phyloP scores from a whole-genome alignment of 2,113 vertebrate genomes.

The Lagopus leucura region DNA sequence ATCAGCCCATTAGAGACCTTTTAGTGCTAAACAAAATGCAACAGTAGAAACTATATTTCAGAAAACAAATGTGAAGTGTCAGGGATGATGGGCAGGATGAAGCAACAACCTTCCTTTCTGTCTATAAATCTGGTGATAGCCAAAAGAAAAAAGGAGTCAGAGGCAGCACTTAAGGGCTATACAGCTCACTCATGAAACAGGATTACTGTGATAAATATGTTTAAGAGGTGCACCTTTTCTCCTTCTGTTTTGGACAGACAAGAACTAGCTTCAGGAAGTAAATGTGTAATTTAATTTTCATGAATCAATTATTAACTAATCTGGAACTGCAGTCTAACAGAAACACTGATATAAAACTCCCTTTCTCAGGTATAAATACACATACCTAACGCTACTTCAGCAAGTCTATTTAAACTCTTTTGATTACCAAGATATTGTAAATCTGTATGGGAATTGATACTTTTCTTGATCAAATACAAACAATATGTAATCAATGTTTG shows the following conservation, averaged over 20 bases:
- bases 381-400: neutral
- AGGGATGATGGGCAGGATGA: neutral
- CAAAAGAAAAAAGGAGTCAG: neutral
- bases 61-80: neutral
- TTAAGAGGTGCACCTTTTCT: neutral
- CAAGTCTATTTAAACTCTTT: neutral
- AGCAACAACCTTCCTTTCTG: neutral
- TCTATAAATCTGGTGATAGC: neutral
- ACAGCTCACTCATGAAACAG: neutral
- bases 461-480: neutral
- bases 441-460: neutral
- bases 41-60: neutral
- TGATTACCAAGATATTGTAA: neutral
- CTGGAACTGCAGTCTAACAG: neutral
- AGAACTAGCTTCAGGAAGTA: neutral
- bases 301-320: neutral
- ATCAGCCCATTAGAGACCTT: neutral
- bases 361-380: neutral
- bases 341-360: neutral
- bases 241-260: neutral
- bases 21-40: neutral
- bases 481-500: neutral
- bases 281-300: neutral
- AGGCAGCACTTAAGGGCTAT: neutral
- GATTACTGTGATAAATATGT: neutral